Conservation (phyloP, 2,888 invertebrate genomes). For the Drosophila bunnanda region DNA sequence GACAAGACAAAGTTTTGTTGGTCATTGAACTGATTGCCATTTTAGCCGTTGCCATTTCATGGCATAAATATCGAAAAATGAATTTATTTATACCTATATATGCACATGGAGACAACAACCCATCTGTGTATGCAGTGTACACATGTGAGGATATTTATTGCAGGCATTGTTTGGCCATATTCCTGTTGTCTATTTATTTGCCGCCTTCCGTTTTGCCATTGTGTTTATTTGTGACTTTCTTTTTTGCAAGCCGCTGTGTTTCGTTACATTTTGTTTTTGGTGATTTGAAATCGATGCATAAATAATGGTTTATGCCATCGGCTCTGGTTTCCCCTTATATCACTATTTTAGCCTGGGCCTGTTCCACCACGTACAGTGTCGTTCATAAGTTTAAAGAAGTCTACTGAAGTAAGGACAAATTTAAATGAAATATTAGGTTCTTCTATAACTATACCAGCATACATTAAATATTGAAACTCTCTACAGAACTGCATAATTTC, state of each 20-base stretch:
- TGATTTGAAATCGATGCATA: constrained; percentile 73
- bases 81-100: constrained; percentile 42
- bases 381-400: background rate
- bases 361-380: constrained; percentile 21
- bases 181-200: constrained; percentile 47
- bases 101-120: constrained; percentile 35
- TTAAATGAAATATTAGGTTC: background rate
- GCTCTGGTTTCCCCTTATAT: constrained; percentile 41
- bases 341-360: constrained; percentile 37
- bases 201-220: constrained; percentile 33
- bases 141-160: constrained; percentile 39
- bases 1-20: constrained; percentile 57
- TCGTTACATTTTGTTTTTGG: constrained; percentile 45
- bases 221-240: constrained; percentile 40
- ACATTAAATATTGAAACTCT: background rate
- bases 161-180: constrained; percentile 42
- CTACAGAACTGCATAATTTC: no score
- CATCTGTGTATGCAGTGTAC: constrained; percentile 31
- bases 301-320: constrained; percentile 73
- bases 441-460: background rate
- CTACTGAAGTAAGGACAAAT: no score
- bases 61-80: constrained; percentile 66
- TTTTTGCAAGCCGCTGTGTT: constrained; percentile 25
- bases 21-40: constrained; percentile 68
- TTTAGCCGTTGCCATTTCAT: constrained; percentile 51